Evolutionary conservation across 2,888 invertebrate genomes (phyloP), one percentile per base, ranked within the genome.

Genomic region (Parascotia fuliginaria): DNA sequence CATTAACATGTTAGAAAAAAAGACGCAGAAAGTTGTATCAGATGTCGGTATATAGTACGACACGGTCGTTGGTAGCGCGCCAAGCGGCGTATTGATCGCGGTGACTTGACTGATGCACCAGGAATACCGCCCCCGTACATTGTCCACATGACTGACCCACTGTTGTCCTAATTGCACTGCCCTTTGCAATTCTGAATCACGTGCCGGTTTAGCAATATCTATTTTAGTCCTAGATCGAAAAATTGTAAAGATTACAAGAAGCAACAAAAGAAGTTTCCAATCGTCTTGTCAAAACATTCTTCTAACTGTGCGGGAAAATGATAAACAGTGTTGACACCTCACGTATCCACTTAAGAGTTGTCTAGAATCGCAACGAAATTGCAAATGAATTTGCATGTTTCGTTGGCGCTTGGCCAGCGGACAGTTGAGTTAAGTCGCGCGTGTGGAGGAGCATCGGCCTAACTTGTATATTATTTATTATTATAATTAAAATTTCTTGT

Each of bases 341-440:
- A 66, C 68, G 66, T 73, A 66, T 68, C 70, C 69, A 62, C 71
- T 59, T 51, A 51, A 50, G 48, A 59, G 60, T 63, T 48, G 76
- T 74, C 78, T 78, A 82, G 74, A 82, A 69, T 68, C 68, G 74
- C 70, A 71, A 75, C 66, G 63, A 75, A 74, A 80, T 78, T 83
- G 83, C 83, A 81, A 82, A 86, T 85, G 80, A 86, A 81, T 86
- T 78, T 87, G 87, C 89, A 87, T 82, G 75, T 79, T 80, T 65
- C 54, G 47, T 69, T 89, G 89, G 89, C 86, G 42, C 1, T 9
- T 12, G 39, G 84, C 89, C 89, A 88, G 76, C 50, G 54, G 36
- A 31, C 33, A 32, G 77, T 68, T 70, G 73, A 67, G 65, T 67
- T 71, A 46, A 61, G 62, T 64, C 66, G 65, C 55, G 55, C 65